Evolutionary conservation across 2,888 invertebrate genomes (phyloP), one percentile per base, ranked within the genome.

Genomic region (Gastracanthus pulcherrimus): DNA sequence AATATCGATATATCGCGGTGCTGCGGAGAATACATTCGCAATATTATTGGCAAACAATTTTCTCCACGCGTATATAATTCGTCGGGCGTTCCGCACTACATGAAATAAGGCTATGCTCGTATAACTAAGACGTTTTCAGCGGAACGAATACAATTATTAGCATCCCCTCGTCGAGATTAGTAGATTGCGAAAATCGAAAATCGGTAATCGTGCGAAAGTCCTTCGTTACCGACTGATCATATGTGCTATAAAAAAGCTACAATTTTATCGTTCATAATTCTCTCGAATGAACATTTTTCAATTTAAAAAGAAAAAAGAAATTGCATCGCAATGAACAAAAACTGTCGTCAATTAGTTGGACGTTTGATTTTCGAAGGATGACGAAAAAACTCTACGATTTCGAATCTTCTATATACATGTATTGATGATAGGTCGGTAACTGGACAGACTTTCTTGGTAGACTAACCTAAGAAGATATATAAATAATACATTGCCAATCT

Each of bases 401-500:
- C 29, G 36, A 19, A 23, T 5, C 5, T 70, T 23, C 2, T 19
- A 16, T 19, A 23, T 23, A 7, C 51, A 19, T 3, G 5, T 51
- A 7, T 5, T 19, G 13, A 19, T 2, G 4, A 23, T 23, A 23
- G 13, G 36, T 70, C 70, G 70, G 55, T 51, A 51, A 34, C 36
- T 69, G 26, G 34, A 19, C 19, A n/a, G 72, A 26, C 60, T 45
- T 60, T 45, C 41, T 11, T 45, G 23, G 16, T 70, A 55, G 51
- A n/a, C 11, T 7, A 31, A 72, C 41, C 60, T 72, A 72, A 58
- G 55, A 72, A 60, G 58, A 62, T 34, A 45, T n/a, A 45, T n/a
- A 34, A 31, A 31, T 62, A 71, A 71, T 23, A 76, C 38, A n/a
- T 76, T 76, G 66, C 76, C 76, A 76, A 76, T 29, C 66, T 76